Base-by-base conservation (phyloP, 23 tunicate species). In the Ascidia mentula region DNA sequence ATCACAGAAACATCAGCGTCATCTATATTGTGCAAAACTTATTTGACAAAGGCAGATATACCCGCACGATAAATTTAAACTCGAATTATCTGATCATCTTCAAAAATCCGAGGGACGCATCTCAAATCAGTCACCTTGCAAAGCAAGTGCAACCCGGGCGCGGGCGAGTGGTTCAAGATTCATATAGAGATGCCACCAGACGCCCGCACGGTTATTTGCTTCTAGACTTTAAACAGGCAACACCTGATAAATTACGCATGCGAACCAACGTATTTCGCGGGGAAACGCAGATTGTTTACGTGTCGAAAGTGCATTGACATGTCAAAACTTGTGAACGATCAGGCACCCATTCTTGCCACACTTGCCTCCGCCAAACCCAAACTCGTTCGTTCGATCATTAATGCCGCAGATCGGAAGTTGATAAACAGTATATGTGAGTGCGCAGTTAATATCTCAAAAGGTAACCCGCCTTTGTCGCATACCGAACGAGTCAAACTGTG, bases 251-350 rank as follows among this genome's bases (percentile, higher is more conserved):
- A n/a, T 71, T 71, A 20, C 74, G 74, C n/a, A 22, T 71, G 3
- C 31, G 35, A 71, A 71, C 36, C 35, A 71, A 71, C 38, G 32
- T 71, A 35, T 71, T 71, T 18, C 74, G 39, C 13, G 74, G 74
- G n/a, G 74, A 71, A 4, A 71, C 38, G 8, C 74, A 71, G 13
- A 17, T 34, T 6, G 74, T 71, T 18, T 71, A 18, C 74, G 38
- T 71, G 32, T 4, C 74, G 30, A 71, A 34, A n/a, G n/a, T n/a
- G n/a, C n/a, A n/a, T 28, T 34, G 13, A 71, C 24, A 71, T 71
- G 74, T 71, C 74, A 3, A 34, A 34, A 71, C 74, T 35, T 71
- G 36, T 71, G 5, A 2, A n/a, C 35, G n/a, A 30, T 28, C 38
- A 71, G 18, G 39, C 38, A 20, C 39, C 38, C 39, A 22, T 71